These are phyloP conservation scores for Pholis gunnellus DNA, from an alignment of 2,113 vertebrate species.

Conservation along the genomic window DNA sequence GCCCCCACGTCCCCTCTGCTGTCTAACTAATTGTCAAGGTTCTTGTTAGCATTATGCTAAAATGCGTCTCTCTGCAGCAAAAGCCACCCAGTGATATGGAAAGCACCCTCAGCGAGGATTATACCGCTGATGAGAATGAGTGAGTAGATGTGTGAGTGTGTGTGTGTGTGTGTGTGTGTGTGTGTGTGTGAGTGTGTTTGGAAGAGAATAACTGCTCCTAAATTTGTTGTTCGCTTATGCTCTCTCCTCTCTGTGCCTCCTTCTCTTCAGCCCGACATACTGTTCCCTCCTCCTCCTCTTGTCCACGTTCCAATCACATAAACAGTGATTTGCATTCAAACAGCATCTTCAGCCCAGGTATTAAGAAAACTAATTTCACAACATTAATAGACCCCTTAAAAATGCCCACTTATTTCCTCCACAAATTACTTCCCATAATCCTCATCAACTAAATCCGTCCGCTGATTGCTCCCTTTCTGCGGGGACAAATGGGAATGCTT, in stretches of 20 bases:
- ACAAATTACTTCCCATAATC: slow-evolving; percentile 69
- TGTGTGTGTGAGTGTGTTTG: not conserved
- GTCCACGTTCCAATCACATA: slow-evolving; percentile 16
- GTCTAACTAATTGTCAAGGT: slow-evolving; percentile 75
- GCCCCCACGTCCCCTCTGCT: slow-evolving; percentile 52
- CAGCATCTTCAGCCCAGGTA: slow-evolving; percentile 56
- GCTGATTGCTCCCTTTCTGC: slow-evolving; percentile 56
- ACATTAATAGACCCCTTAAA: slow-evolving; percentile 46
- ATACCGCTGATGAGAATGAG: slow-evolving; percentile 34
- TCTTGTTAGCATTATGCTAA: slow-evolving; percentile 68
- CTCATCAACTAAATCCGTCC: slow-evolving; percentile 66
- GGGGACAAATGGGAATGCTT: slow-evolving; percentile 58
- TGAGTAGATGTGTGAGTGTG: not conserved
- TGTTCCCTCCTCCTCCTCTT: slow-evolving; percentile 3
- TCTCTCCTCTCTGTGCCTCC: slow-evolving; percentile 4
- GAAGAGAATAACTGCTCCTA: slow-evolving; percentile 8
- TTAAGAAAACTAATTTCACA: slow-evolving; percentile 65
- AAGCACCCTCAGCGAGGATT: slow-evolving; percentile 43
- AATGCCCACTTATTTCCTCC: slow-evolving; percentile 43
- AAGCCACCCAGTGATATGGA: slow-evolving; percentile 54
- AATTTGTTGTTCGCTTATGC: slow-evolving; percentile 1
- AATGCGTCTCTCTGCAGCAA: slow-evolving; percentile 44
- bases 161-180: not conserved
- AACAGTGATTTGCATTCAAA: slow-evolving; percentile 66
- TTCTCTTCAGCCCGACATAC: slow-evolving; percentile 5